Conservation (phyloP, 2,797 vertebrate genomes). For the Erethizon dorsatum region DNA sequence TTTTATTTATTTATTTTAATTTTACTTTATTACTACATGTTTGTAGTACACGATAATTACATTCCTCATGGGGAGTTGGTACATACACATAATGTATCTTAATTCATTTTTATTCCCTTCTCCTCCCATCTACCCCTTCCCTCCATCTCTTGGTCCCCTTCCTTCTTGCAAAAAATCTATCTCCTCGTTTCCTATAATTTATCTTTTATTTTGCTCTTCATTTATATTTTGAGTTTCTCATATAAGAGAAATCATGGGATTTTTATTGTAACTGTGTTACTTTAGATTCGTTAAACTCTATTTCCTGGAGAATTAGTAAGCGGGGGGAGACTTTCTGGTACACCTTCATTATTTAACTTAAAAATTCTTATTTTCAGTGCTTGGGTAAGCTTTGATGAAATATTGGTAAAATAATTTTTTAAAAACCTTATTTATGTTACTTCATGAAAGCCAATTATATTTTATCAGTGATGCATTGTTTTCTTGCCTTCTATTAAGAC, state of each 20-base stretch:
- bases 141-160: background rate
- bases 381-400: slow-evolving; percentile 47
- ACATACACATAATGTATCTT: background rate
- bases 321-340: background rate
- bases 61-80: background rate
- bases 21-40: background rate
- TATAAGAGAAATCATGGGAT: slow-evolving; percentile 1
- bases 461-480: slow-evolving; percentile 52
- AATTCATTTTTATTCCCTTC: background rate
- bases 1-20: background rate
- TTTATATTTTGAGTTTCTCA: background rate
- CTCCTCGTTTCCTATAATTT: background rate
- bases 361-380: background rate
- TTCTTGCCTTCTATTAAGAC: slow-evolving; percentile 53
- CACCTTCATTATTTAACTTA: slow-evolving; percentile 40
- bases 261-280: background rate
- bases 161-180: background rate
- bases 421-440: slow-evolving; percentile 47
- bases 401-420: slow-evolving; percentile 47
- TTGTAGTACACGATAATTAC: background rate
- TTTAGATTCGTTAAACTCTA: slow-evolving; percentile 45
- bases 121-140: background rate
- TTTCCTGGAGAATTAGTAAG: slow-evolving; percentile 37
- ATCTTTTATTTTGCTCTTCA: background rate
- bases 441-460: slow-evolving; percentile 58